Base-by-base conservation (phyloP, 2,113 vertebrate species). In the Atlantisia rogersi region DNA sequence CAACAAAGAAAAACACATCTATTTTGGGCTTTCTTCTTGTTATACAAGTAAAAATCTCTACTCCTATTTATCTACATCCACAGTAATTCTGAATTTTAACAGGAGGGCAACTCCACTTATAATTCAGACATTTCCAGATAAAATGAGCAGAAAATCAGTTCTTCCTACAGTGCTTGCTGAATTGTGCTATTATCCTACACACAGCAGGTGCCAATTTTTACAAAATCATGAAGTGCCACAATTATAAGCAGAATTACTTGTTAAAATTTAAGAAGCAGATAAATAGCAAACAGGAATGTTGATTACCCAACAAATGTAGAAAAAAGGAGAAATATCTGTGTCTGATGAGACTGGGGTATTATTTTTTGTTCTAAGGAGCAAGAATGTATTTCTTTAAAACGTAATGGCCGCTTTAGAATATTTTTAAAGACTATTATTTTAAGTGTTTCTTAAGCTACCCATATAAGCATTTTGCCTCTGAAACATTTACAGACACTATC, bases 161-260 rank as follows among this genome's bases (percentile, higher is more conserved):
- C 96, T 97, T 97, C 95, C 97, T 55, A 84, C 75, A 55, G 86
- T 52, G 94, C 86, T 64, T 18, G 22, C 15, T 97, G 97, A 97
- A 97, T 97, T 88, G 86, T 83, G 87, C 88, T 91, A 97, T 97
- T 98, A 98, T 98, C 94, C 83, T 90, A 59, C 64, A 93, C 84
- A 64, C 82, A 94, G 96, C 97, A 98, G 96, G 97, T 97, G 94
- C 79, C 92, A 96, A 90, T 97, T 97, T 95, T 94, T 86, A 97
- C 86, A 94, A 88, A 97, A 97, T 79, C 87, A 91, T 90, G 67
- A 97, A 96, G 95, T 86, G 88, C 89, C 28, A 26, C 95, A 97
- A 98, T 98, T 98, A 97, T 90, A 96, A 96, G 91, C 46, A 97
- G 93, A 97, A 97, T 97, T 96, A 95, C 94, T 96, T 88, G 95